A percentile compares a stretch with the other conserved stretches of the same genome.
These are phyloP conservation scores for Vespertilio murinus DNA, from an alignment of 2,797 vertebrate species.

Conservation along the genomic window DNA sequence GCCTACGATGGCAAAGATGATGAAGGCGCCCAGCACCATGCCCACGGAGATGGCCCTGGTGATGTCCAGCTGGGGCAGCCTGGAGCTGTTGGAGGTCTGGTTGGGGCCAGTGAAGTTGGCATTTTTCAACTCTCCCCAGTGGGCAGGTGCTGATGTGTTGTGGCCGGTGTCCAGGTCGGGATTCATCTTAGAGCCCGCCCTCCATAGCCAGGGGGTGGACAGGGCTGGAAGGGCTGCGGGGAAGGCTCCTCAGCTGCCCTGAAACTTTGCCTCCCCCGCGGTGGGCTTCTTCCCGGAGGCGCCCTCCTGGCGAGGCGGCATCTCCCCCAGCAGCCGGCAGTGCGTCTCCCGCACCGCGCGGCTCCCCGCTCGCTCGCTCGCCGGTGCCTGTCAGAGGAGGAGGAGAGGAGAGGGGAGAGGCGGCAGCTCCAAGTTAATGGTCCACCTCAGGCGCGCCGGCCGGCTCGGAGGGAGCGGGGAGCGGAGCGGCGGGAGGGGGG, in stretches of 20 bases:
- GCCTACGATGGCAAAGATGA: conserved; percentile 94
- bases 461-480: conserved; percentile 17
- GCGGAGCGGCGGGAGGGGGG: background rate
- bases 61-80: conserved; percentile 87
- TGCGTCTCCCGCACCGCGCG: conserved; percentile 63
- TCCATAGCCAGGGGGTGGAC: conserved; percentile 90
- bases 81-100: conserved; percentile 86
- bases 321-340: conserved; percentile 59
- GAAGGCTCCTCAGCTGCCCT: conserved; percentile 68
- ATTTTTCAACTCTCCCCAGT: conserved; percentile 82
- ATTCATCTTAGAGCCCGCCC: conserved; percentile 92
- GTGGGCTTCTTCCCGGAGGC: conserved; percentile 62
- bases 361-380: conserved; percentile 31
- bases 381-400: conserved; percentile 56
- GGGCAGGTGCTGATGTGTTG: conserved; percentile 88
- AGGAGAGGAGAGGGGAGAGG: conserved; percentile 66
- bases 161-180: conserved; percentile 88
- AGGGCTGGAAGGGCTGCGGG: conserved; percentile 65
- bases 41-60: conserved; percentile 91
- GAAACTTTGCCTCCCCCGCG: conserved; percentile 76
- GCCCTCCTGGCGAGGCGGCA: conserved; percentile 57
- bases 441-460: conserved; percentile 69
- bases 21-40: conserved; percentile 94
- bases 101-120: conserved; percentile 82
- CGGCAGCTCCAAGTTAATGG: conserved; percentile 76